Conservation (phyloP, 2,888 invertebrate species). For the Epirrhoe tristata region DNA sequence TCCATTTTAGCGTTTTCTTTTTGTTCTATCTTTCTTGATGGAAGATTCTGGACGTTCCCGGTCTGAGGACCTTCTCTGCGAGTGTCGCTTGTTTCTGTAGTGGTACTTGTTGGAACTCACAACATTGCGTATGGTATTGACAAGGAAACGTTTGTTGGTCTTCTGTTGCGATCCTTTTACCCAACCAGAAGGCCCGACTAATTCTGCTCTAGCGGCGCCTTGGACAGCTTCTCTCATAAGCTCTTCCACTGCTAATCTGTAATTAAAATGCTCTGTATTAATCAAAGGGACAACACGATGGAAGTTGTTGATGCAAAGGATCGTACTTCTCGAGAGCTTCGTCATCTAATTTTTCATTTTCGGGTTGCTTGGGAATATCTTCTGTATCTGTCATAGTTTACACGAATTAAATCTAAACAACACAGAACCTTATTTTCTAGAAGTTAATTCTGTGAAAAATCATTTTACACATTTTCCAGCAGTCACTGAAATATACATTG, state of each 20-base stretch:
- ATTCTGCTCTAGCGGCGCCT: conserved; percentile 85
- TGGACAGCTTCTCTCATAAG: conserved; percentile 86
- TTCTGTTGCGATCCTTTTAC: conserved; percentile 78
- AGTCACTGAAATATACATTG: conserved; percentile 62
- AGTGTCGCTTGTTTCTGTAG: conserved; percentile 57
- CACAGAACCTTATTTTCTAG: conserved; percentile 28
- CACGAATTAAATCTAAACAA: conserved; percentile 40
- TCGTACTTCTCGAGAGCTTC: conserved; percentile 78
- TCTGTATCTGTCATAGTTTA: conserved; percentile 83
- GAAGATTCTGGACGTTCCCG: conserved; percentile 67
- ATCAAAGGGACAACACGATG: not conserved
- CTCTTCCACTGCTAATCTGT: conserved; percentile 84
- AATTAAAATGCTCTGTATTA: conserved; percentile 6
- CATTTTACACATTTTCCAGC: conserved; percentile 53
- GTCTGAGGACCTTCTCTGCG: conserved; percentile 64
- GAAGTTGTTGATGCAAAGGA: not conserved
- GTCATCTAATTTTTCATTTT: conserved; percentile 77
- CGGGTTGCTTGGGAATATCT: conserved; percentile 73
- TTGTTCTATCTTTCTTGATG: conserved; percentile 74
- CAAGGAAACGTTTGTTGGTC: conserved; percentile 83
- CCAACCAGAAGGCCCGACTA: conserved; percentile 87
- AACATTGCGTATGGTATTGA: conserved; percentile 77
- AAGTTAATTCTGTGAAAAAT: conserved; percentile 49
- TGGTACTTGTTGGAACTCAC: conserved; percentile 78
- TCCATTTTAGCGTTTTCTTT: conserved; percentile 77